A percentile compares a stretch with the other conserved stretches of the same genome.
phyloP scores from a whole-genome alignment of 1,140 invertebrate species.

The Chironomus striatipennis region DNA sequence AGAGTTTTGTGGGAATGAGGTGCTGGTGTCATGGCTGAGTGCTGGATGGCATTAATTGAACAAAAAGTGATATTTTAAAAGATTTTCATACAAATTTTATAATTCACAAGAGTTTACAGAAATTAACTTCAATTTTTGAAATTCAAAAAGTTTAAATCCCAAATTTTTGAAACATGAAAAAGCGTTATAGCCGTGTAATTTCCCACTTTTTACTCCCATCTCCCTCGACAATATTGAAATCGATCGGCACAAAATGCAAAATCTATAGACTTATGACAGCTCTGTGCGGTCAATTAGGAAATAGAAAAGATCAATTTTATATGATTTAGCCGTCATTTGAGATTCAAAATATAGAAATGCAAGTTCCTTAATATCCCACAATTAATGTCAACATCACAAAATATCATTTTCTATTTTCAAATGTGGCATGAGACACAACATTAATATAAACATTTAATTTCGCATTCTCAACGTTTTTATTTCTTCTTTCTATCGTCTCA shows the following conservation, averaged over 20 bases:
- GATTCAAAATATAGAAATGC: too few species aligned
- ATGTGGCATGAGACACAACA: conserved; percentile 5
- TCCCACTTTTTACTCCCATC: too few species aligned
- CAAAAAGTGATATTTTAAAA: too few species aligned
- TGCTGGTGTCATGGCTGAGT: too few species aligned
- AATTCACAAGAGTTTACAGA: too few species aligned
- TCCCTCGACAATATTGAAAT: not conserved
- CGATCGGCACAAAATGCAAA: not conserved
- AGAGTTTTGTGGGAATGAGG: too few species aligned
- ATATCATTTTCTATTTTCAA: not conserved
- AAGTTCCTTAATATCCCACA: conserved; percentile 1
- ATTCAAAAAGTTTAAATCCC: not conserved
- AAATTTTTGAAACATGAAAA: not conserved
- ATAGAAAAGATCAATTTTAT: not conserved
- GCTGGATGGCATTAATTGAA: too few species aligned
- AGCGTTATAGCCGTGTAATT: not conserved
- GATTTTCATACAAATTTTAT: too few species aligned
- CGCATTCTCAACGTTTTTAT: not conserved
- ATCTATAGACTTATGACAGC: not conserved
- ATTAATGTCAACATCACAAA: conserved; percentile 5
- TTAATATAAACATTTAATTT: conserved; percentile 1
- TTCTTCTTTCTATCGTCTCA: too few species aligned
- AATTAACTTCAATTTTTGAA: too few species aligned
- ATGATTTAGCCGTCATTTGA: not conserved
- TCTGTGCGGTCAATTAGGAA: conserved; percentile 17